Percentiles rank a stretch among this genome's conserved stretches.
These are phyloP conservation scores for Odontocolon sp. DNA, from an alignment of 2,888 invertebrate genomes.

Conservation along the genomic window DNA sequence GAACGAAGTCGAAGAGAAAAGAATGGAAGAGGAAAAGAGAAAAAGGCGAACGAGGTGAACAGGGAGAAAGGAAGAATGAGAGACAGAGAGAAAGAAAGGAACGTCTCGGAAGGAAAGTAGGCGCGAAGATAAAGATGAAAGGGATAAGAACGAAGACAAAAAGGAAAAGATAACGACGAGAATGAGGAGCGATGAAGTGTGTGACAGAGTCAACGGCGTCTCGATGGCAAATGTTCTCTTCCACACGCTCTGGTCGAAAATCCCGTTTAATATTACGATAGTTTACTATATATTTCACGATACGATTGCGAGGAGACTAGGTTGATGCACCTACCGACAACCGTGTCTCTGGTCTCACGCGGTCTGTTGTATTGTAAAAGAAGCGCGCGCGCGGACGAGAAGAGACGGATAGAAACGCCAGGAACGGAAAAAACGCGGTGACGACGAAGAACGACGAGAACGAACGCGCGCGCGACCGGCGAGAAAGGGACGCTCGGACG, in stretches of 20 bases:
- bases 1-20: slow-evolving; percentile 27
- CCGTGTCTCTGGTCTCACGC: not conserved
- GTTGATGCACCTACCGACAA: slow-evolving; percentile 24
- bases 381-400: slow-evolving; percentile 64
- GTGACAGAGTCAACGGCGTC: too few species aligned
- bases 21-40: slow-evolving; percentile 49
- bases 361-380: slow-evolving; percentile 24
- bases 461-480: slow-evolving; percentile 31
- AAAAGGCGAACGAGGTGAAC: slow-evolving; percentile 50
- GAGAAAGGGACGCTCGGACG: slow-evolving; percentile 48
- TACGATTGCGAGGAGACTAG: not conserved
- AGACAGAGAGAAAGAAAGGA: slow-evolving; percentile 35
- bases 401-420: slow-evolving; percentile 27
- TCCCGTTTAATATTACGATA: too few species aligned
- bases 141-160: slow-evolving; percentile 19
- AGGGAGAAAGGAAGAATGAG: slow-evolving; percentile 48
- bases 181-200: too few species aligned
- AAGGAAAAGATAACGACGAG: not conserved
- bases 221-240: too few species aligned
- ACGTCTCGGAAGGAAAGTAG: slow-evolving; percentile 19
- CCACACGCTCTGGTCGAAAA: too few species aligned
- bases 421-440: slow-evolving; percentile 45
- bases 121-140: slow-evolving; percentile 34
- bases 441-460: slow-evolving; percentile 39
- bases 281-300: not conserved